Base-by-base conservation (phyloP, 2,113 vertebrate genomes). In the Oncorhynchus kisutch region DNA sequence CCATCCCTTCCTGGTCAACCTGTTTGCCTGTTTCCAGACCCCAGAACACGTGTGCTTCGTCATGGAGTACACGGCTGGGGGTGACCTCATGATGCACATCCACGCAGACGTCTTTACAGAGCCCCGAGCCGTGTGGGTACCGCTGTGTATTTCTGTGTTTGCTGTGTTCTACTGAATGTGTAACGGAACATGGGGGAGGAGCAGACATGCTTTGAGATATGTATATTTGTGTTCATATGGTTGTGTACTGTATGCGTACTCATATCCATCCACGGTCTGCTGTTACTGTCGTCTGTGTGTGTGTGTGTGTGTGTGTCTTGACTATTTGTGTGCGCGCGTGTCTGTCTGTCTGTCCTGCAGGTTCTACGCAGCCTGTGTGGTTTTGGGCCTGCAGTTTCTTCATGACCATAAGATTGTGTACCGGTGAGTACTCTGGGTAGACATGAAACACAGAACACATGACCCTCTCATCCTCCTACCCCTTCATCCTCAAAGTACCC, bases 31-130 rank as follows among this genome's bases (percentile, higher is more conserved):
- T 74, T 96, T 96, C 94, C 95, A 96, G 93, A 96, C 95, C 0
- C 88, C 91, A 0, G 94, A 96, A 73, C 95, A 96, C 0, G 95
- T 95, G 75, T 96, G 95, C 83, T 96, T 96, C 4, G 95, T 96
- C 79, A 96, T 96, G 95, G 95, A 96, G 88, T 96, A 95, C 91
- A 94, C 95, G 0, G 94, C 95, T 0, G 95, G 95, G 0, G 95
- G 95, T 14, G 95, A 96, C 88, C 93, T 96, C 5, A 96, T 96
- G 95, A 93, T 96, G 86, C 95, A 96, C 86, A 96, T 96, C 71
- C 95, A 96, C 72, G 92, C 94, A 0, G 95, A 96, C 5, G 95
- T 96, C 75, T 96, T 96, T 79, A 89, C 93, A 0, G 95, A 96
- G 86, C 90, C 92, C 0, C 93, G 95, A 0, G 94, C 95, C 1